Conservation (phyloP, 2,888 invertebrate species). For the Phasia obesa region DNA sequence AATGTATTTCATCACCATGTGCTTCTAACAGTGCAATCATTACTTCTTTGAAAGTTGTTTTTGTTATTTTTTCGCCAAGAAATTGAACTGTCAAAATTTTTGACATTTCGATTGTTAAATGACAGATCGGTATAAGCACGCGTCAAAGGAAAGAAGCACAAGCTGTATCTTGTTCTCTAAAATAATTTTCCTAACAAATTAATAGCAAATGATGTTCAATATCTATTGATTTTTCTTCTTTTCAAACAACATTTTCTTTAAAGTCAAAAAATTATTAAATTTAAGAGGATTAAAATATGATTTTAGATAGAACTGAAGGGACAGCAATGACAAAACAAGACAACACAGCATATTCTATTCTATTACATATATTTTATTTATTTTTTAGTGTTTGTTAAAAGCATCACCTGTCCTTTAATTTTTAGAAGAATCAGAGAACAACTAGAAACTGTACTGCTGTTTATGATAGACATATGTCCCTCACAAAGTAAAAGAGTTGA, state of each 20-base stretch:
- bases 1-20: slow-evolving; percentile 65
- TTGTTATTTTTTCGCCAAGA: slow-evolving; percentile 61
- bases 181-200: slow-evolving; percentile 44
- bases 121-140: slow-evolving; percentile 70
- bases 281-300: slow-evolving; percentile 67
- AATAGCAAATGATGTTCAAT: slow-evolving; percentile 53
- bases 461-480: slow-evolving; percentile 68
- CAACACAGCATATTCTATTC: slow-evolving; percentile 25
- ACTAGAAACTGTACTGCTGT: slow-evolving; percentile 44
- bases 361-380: neutral
- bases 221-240: slow-evolving; percentile 43
- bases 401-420: slow-evolving; percentile 64
- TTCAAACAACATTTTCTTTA: slow-evolving; percentile 24
- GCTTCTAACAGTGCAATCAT: slow-evolving; percentile 34
- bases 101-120: slow-evolving; percentile 81
- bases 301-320: slow-evolving; percentile 33
- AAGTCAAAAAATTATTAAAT: slow-evolving; percentile 58
- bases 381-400: slow-evolving; percentile 6
- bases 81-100: slow-evolving; percentile 82
- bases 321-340: slow-evolving; percentile 36
- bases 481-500: slow-evolving; percentile 58
- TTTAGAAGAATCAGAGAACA: slow-evolving; percentile 36
- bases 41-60: slow-evolving; percentile 42
- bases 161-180: slow-evolving; percentile 28
- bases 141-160: slow-evolving; percentile 49